Evolutionary conservation across 1,140 invertebrate species (phyloP).

Genomic region (Amyelois transitella): DNA sequence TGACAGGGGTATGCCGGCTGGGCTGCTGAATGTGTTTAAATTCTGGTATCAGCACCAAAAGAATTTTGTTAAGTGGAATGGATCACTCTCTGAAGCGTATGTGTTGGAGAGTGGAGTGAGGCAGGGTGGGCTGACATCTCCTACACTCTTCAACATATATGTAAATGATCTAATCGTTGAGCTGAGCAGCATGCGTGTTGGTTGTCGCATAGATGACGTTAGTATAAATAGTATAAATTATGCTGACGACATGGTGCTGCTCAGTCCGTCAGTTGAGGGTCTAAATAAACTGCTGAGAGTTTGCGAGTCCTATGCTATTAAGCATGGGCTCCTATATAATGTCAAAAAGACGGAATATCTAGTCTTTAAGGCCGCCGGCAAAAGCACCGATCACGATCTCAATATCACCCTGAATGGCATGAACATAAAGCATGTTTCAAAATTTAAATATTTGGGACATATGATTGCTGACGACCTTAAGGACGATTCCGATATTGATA

Average conservation of each 20-base stretch:
- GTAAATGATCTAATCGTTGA: constrained; percentile 5
- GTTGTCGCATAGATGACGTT: not conserved
- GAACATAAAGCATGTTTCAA: not conserved
- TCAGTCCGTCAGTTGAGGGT: not conserved
- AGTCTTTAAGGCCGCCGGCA: constrained; percentile 4
- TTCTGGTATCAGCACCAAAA: constrained; percentile 14
- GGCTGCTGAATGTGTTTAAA: constrained; percentile 4
- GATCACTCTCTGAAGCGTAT: constrained; percentile 2
- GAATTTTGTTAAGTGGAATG: constrained; percentile 12
- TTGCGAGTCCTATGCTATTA: constrained; percentile 1
- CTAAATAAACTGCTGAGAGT: not conserved
- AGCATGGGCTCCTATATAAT: constrained; percentile 5
- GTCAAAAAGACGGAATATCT: constrained; percentile 2
- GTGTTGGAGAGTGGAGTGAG: constrained; percentile 11
- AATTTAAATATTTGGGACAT: constrained; percentile 7
- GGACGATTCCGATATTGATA: constrained; percentile 3
- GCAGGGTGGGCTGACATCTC: constrained; percentile 7
- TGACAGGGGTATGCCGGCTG: constrained; percentile 3
- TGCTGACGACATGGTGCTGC: constrained; percentile 5
- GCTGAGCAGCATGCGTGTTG: constrained; percentile 6
- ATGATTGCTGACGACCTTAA: not conserved
- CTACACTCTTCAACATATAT: constrained; percentile 7
- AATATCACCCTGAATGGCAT: not conserved
- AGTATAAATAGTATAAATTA: constrained; percentile 5
- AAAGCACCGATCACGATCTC: not conserved